Conservation (phyloP, 1,140 invertebrate species). For the Anoplophora glabripennis region DNA sequence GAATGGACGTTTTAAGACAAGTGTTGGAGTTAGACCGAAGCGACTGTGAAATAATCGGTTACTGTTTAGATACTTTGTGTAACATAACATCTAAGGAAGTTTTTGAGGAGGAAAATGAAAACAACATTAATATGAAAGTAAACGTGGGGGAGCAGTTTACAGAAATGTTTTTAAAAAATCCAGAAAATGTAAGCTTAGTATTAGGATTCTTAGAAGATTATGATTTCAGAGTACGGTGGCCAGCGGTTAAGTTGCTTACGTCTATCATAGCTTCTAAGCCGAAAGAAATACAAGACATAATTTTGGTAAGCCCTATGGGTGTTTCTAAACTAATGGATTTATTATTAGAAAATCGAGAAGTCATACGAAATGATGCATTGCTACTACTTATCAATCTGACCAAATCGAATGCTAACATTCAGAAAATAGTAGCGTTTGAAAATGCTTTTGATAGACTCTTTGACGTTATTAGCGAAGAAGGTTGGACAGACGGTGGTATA, state of each 20-base stretch:
- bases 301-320: slow-evolving; percentile 94
- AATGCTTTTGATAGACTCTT: slow-evolving; percentile 96
- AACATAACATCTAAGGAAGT: slow-evolving; percentile 84
- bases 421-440: slow-evolving; percentile 99
- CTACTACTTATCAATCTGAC: slow-evolving; percentile 91
- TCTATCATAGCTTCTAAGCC: slow-evolving; percentile 76
- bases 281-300: slow-evolving; percentile 92
- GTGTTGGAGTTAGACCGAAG: slow-evolving; percentile 78
- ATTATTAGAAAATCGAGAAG: slow-evolving; percentile 88
- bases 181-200: slow-evolving; percentile 81
- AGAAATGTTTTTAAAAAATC: slow-evolving; percentile 95
- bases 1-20: slow-evolving; percentile 83
- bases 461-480: slow-evolving; percentile 90
- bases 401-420: slow-evolving; percentile 95
- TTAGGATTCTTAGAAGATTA: slow-evolving; percentile 92
- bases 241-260: slow-evolving; percentile 81
- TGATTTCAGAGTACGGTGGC: slow-evolving; percentile 88
- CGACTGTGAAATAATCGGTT: slow-evolving; percentile 88
- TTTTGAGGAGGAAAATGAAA: slow-evolving; percentile 76
- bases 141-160: slow-evolving; percentile 93
- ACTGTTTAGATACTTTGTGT: slow-evolving; percentile 87
- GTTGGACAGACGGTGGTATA: slow-evolving; percentile 91
- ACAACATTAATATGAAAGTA: slow-evolving; percentile 29
- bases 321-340: slow-evolving; percentile 97
- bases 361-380: slow-evolving; percentile 94